Conservation (phyloP, 2,888 invertebrate genomes). For the Crematogaster levior region DNA sequence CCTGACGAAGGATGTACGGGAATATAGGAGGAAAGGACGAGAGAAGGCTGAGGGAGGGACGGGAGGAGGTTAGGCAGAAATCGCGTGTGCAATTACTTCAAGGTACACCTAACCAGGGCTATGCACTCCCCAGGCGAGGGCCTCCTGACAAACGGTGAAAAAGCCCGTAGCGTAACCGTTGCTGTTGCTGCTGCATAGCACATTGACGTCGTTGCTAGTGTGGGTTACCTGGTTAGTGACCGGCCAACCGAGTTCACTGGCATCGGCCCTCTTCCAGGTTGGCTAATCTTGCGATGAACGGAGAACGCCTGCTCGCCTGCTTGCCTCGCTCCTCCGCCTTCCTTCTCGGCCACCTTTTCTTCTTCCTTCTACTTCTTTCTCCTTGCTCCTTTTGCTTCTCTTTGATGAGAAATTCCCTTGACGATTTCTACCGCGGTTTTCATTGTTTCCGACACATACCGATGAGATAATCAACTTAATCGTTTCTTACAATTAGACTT, state of each 20-base stretch:
- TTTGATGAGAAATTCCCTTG: conserved; percentile 65
- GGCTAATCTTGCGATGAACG: conserved; percentile 83
- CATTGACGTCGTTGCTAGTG: conserved; percentile 84
- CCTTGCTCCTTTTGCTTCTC: conserved; percentile 58
- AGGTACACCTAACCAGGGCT: conserved; percentile 67
- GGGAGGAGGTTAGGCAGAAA: conserved; percentile 59
- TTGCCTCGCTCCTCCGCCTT: conserved; percentile 50
- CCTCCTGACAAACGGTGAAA: conserved; percentile 81
- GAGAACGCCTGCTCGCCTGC: conserved; percentile 68
- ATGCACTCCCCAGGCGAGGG: conserved; percentile 46
- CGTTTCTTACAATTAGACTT: conserved; percentile 14
- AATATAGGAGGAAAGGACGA: conserved; percentile 48
- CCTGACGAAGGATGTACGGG: conserved; percentile 53
- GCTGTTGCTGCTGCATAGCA: conserved; percentile 84
- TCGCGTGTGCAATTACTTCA: conserved; percentile 76
- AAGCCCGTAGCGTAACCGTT: conserved; percentile 83
- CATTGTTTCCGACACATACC: conserved; percentile 32
- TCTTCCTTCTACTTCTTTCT: conserved; percentile 39
- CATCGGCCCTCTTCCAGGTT: conserved; percentile 84
- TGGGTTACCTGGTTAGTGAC: conserved; percentile 86
- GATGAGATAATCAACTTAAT: conserved; percentile 12
- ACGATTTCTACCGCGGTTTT: conserved; percentile 43
- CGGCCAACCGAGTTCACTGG: conserved; percentile 86
- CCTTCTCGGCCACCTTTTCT: conserved; percentile 52
- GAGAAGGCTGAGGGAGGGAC: conserved; percentile 31